Conservation (phyloP, 2,888 invertebrate species). For the Eupelmus urozonus region DNA sequence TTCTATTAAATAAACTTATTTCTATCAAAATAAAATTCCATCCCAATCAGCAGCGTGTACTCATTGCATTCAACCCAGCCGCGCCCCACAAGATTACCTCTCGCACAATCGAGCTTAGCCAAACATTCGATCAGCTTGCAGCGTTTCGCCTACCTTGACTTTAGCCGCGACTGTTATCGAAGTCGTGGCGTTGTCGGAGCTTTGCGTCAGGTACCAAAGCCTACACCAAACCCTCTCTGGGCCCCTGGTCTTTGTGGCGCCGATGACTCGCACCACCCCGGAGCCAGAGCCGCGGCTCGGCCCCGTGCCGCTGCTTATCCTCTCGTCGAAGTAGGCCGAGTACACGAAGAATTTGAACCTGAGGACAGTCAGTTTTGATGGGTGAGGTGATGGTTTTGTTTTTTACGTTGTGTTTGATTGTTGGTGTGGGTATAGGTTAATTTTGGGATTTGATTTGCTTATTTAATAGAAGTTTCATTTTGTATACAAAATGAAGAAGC, state of each 20-base stretch:
- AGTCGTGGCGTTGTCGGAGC: constrained; percentile 69
- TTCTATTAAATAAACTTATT: too few species aligned
- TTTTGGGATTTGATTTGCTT: too few species aligned
- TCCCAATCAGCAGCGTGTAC: too few species aligned
- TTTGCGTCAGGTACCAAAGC: constrained; percentile 83
- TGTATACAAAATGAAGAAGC: too few species aligned
- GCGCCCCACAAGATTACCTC: too few species aligned
- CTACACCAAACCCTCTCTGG: constrained; percentile 90
- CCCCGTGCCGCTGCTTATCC: constrained; percentile 73
- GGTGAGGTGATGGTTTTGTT: not conserved
- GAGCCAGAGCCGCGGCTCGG: constrained; percentile 76
- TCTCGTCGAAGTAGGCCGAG: constrained; percentile 91
- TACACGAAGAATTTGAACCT: constrained; percentile 94
- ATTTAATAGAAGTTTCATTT: too few species aligned
- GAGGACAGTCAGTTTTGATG: constrained; percentile 60
- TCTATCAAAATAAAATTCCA: too few species aligned
- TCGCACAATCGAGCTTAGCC: too few species aligned
- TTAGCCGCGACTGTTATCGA: constrained; percentile 85
- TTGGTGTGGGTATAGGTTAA: too few species aligned
- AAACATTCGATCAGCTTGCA: too few species aligned
- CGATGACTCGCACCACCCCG: constrained; percentile 87
- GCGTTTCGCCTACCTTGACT: constrained; percentile 84
- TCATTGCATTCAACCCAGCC: too few species aligned
- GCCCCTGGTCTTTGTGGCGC: constrained; percentile 91
- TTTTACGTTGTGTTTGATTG: not conserved